These are phyloP conservation scores for Valencia hispanica DNA, from an alignment of 2,797 vertebrate genomes.

Conservation along the genomic window DNA sequence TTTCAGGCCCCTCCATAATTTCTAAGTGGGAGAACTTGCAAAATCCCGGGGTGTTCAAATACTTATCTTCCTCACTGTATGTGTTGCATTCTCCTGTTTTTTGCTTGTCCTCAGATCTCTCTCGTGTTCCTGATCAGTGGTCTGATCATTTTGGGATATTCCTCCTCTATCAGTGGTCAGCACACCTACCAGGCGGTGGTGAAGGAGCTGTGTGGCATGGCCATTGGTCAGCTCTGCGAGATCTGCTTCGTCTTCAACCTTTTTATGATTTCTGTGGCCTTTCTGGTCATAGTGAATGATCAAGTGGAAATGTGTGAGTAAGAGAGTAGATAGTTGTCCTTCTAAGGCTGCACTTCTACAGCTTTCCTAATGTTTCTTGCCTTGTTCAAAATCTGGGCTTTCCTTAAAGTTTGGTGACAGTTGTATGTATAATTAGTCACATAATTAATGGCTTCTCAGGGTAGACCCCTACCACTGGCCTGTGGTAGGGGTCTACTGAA, in stretches of 20 bases:
- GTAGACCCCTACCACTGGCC: too few species aligned
- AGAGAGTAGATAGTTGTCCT: not conserved
- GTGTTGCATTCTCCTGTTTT: not conserved
- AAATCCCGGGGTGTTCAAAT: too few species aligned
- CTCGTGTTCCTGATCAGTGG: constrained; percentile 94
- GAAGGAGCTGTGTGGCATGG: constrained; percentile 84
- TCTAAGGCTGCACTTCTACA: not conserved
- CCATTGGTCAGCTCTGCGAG: constrained; percentile 90
- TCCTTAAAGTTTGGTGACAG: not conserved
- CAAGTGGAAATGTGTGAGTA: constrained; percentile 94
- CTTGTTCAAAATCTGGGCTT: not conserved
- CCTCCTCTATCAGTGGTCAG: constrained; percentile 86
- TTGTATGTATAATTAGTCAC: not conserved
- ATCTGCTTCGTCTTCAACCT: constrained; percentile 93
- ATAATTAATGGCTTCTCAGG: too few species aligned
- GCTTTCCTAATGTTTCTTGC: not conserved
- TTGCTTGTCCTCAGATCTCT: constrained; percentile 65
- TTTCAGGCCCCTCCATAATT: too few species aligned
- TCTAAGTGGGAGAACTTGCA: too few species aligned
- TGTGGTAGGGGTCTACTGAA: too few species aligned
- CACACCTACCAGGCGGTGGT: constrained; percentile 93
- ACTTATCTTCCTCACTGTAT: too few species aligned
- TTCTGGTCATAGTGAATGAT: constrained; percentile 92
- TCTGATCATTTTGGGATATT: constrained; percentile 90
- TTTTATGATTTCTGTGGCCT: constrained; percentile 96